Evolutionary conservation across 2,888 invertebrate genomes (phyloP).

Genomic region (Silvanus unidentatus): DNA sequence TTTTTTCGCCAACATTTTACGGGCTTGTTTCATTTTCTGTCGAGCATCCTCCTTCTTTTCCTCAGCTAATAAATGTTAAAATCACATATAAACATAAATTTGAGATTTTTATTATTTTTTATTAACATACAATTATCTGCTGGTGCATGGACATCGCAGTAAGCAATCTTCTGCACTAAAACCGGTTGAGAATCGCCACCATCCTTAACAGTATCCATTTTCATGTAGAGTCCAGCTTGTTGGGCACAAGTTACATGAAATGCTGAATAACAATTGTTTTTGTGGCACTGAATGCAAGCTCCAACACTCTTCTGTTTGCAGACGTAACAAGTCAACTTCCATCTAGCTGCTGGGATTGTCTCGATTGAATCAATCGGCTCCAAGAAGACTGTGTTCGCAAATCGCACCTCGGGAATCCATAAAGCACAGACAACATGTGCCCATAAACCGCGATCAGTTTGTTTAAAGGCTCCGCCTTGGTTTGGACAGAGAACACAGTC

Average conservation of each 20-base stretch:
- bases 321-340: constrained; percentile 95
- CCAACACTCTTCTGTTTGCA: constrained; percentile 90
- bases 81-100: not conserved
- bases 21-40: constrained; percentile 80
- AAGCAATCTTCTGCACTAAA: constrained; percentile 90
- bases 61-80: constrained; percentile 21
- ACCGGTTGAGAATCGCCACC: constrained; percentile 57
- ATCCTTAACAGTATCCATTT: constrained; percentile 84
- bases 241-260: constrained; percentile 99
- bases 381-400: constrained; percentile 95
- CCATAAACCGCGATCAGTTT: constrained; percentile 93
- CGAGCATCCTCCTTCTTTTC: constrained; percentile 59
- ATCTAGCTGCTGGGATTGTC: constrained; percentile 90
- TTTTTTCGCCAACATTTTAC: constrained; percentile 82
- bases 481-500: constrained; percentile 98
- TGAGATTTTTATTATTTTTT: not conserved
- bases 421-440: constrained; percentile 98
- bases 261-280: constrained; percentile 92
- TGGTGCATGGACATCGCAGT: constrained; percentile 91
- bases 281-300: constrained; percentile 97
- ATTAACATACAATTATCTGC: constrained; percentile 48
- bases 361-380: constrained; percentile 98
- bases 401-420: constrained; percentile 98
- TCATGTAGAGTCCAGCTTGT: constrained; percentile 91
- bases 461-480: constrained; percentile 97